phyloP scores from a whole-genome alignment of 2,797 vertebrate species.

The Cryptoblepharus egeriae region DNA sequence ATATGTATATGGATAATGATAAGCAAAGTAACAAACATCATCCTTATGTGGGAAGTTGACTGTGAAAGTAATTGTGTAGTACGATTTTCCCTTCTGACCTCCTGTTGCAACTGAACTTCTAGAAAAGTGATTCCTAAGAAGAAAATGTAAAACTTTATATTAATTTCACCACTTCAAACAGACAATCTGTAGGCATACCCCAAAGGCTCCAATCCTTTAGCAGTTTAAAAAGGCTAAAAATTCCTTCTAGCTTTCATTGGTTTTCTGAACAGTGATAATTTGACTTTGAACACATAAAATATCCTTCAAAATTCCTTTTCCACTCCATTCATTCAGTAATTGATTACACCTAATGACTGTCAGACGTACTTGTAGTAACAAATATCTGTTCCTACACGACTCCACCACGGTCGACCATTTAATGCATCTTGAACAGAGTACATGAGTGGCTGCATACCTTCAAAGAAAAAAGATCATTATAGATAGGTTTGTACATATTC shows the following conservation, averaged over 20 bases:
- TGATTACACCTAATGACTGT: not conserved
- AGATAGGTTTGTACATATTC: not conserved
- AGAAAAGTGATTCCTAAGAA: slow-evolving; percentile 93
- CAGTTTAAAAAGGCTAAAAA: not conserved
- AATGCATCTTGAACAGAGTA: slow-evolving; percentile 98
- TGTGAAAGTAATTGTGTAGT: slow-evolving; percentile 95
- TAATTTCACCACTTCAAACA: not conserved
- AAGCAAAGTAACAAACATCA: slow-evolving; percentile 98
- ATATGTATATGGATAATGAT: slow-evolving; percentile 97
- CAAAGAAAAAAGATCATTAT: slow-evolving; percentile 33
- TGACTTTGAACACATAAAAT: not conserved
- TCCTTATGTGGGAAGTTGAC: slow-evolving; percentile 92
- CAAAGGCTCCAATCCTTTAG: not conserved
- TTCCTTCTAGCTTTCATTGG: not conserved
- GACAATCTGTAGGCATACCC: not conserved
- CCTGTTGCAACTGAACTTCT: slow-evolving; percentile 95
- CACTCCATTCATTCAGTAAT: not conserved
- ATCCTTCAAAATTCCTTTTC: not conserved
- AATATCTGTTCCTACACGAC: slow-evolving; percentile 92
- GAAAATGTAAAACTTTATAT: slow-evolving; percentile 14
- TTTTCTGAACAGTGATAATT: not conserved
- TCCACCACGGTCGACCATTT: slow-evolving; percentile 88
- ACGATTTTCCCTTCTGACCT: slow-evolving; percentile 97
- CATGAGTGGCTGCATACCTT: slow-evolving; percentile 98
- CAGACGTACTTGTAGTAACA: slow-evolving; percentile 97